These are phyloP conservation scores for Drosophila novamexicana DNA, from an alignment of 1,140 invertebrate genomes.

Conservation along the genomic window DNA sequence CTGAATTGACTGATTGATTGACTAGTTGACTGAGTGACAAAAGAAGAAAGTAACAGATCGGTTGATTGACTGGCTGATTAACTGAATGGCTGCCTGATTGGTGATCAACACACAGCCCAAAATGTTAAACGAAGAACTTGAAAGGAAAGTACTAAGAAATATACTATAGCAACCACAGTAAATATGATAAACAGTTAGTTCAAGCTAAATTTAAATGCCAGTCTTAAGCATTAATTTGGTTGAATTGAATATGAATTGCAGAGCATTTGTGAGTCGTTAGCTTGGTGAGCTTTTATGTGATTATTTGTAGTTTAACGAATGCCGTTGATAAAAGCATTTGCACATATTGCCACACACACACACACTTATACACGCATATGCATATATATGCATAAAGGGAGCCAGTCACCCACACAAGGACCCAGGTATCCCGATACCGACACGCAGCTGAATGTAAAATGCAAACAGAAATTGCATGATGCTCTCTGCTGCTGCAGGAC, in stretches of 20 bases:
- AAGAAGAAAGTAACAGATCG: neutral
- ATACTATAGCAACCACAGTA: too few species aligned
- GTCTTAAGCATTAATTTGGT: neutral
- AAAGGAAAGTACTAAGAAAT: too few species aligned
- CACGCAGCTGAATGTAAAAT: conserved; percentile 80
- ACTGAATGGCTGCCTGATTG: neutral
- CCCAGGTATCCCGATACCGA: conserved; percentile 70
- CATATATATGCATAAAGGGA: conserved; percentile 17
- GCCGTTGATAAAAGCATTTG: conserved; percentile 77
- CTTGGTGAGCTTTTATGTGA: conserved; percentile 15
- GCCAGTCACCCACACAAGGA: conserved; percentile 30
- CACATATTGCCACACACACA: conserved; percentile 56
- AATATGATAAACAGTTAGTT: neutral
- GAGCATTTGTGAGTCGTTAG: conserved; percentile 8
- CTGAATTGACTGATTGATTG: neutral
- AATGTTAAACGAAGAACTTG: too few species aligned
- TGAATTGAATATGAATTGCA: neutral
- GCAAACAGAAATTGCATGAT: conserved; percentile 73
- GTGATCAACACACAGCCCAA: too few species aligned
- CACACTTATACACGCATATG: conserved; percentile 15
- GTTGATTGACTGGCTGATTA: neutral
- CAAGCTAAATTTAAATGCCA: neutral
- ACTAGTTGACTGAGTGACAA: neutral
- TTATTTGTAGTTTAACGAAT: conserved; percentile 64
- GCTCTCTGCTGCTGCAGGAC: conserved; percentile 43